phyloP scores from a whole-genome alignment of 2,888 invertebrate species.

The Papilio demoleus region DNA sequence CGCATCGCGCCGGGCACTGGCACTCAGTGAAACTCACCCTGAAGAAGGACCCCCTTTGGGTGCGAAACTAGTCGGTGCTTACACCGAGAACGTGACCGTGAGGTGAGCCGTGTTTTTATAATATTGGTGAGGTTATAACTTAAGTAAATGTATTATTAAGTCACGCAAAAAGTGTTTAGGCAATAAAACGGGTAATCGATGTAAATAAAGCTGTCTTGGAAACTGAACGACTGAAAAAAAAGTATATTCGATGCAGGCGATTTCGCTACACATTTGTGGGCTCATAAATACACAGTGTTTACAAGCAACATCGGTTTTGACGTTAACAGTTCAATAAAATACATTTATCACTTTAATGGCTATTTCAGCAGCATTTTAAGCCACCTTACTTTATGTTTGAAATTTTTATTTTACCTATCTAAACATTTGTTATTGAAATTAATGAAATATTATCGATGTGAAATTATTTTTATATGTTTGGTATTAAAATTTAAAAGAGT shows the following conservation, averaged over 20 bases:
- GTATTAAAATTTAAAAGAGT: slow-evolving; percentile 24
- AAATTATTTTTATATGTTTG: slow-evolving; percentile 24
- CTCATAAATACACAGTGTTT: slow-evolving; percentile 72
- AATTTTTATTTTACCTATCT: slow-evolving; percentile 29
- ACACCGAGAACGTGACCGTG: no score
- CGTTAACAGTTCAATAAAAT: slow-evolving; percentile 73
- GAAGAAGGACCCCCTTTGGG: no score
- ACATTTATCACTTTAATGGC: slow-evolving; percentile 62
- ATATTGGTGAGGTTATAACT: neutral
- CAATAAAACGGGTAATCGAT: slow-evolving; percentile 15
- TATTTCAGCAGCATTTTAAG: slow-evolving; percentile 54
- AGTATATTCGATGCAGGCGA: slow-evolving; percentile 44
- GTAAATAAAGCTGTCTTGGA: slow-evolving; percentile 27
- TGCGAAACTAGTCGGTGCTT: no score
- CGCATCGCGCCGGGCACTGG: no score
- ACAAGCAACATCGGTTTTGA: slow-evolving; percentile 70
- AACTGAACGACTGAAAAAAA: slow-evolving; percentile 40
- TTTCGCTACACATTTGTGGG: slow-evolving; percentile 53
- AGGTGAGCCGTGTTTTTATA: no score
- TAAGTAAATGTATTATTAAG: neutral
- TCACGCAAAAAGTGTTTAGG: slow-evolving; percentile 4
- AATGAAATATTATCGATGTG: slow-evolving; percentile 16
- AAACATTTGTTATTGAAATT: slow-evolving; percentile 18
- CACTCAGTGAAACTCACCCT: no score
- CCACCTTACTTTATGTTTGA: slow-evolving; percentile 35